Percentiles rank a stretch among this genome's conserved stretches.
These are phyloP conservation scores for Sinocyclocheilus grahami DNA, from an alignment of 2,113 vertebrate genomes.

Conservation along the genomic window DNA sequence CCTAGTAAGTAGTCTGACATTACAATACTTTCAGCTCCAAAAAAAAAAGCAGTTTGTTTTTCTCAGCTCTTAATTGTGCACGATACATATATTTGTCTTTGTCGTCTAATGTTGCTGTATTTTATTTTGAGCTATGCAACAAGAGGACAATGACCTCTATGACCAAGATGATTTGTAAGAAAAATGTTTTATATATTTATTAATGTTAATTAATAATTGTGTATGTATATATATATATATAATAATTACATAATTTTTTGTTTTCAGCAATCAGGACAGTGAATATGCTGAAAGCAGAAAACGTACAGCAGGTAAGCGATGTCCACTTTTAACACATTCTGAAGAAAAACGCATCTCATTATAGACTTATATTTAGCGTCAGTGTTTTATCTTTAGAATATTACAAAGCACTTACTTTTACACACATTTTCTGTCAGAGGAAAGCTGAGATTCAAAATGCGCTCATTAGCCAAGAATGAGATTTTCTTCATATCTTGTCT, in stretches of 20 bases:
- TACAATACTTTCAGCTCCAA: neutral
- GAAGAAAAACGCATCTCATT: neutral
- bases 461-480: neutral
- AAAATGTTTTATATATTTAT: neutral
- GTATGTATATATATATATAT: no score
- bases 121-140: neutral
- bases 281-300: neutral
- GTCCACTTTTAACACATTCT: neutral
- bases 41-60: neutral
- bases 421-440: neutral
- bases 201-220: neutral
- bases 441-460: neutral
- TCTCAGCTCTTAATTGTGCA: neutral
- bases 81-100: neutral
- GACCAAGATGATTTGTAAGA: conserved; percentile 11
- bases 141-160: conserved; percentile 32
- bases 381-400: neutral
- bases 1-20: conserved; percentile 40
- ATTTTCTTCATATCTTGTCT: neutral
- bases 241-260: neutral
- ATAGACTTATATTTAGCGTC: neutral
- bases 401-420: neutral
- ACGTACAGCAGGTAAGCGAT: neutral
- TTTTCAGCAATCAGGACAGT: neutral
- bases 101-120: neutral